Percentiles rank a stretch among this genome's conserved stretches.
These are phyloP conservation scores for Ectropis crepuscularia DNA, from an alignment of 2,888 invertebrate genomes.

Conservation along the genomic window DNA sequence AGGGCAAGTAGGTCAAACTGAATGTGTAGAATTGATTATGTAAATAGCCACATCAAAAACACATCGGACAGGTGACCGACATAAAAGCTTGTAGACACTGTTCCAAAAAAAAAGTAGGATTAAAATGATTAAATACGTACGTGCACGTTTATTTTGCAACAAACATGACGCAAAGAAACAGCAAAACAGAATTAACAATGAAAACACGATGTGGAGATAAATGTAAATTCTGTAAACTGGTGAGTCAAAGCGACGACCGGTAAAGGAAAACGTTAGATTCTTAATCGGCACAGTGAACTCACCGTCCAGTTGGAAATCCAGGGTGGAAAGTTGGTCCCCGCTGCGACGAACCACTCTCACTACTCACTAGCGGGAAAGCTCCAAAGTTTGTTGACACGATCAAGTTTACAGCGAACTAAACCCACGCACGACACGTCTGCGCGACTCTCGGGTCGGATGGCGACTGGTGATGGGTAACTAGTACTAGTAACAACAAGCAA, in stretches of 20 bases:
- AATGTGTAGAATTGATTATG: too few relatives aligned
- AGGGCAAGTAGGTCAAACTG: too few relatives aligned
- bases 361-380: slow-evolving; percentile 54
- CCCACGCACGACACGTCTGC: slow-evolving; percentile 52
- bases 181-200: slow-evolving; percentile 33
- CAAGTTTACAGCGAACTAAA: slow-evolving; percentile 45
- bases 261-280: slow-evolving; percentile 32
- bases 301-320: slow-evolving; percentile 75
- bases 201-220: slow-evolving; percentile 31
- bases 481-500: slow-evolving; percentile 36
- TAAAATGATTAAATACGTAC: too few relatives aligned
- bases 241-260: slow-evolving; percentile 35
- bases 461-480: slow-evolving; percentile 60
- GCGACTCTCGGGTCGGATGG: slow-evolving; percentile 48
- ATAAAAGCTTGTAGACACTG: too few relatives aligned
- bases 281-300: slow-evolving; percentile 35
- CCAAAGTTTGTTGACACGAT: slow-evolving; percentile 60
- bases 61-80: too few relatives aligned
- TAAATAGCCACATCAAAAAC: too few relatives aligned
- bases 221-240: slow-evolving; percentile 35
- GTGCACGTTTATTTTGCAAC: slow-evolving; percentile 3
- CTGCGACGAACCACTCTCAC: slow-evolving; percentile 50
- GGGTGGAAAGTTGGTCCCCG: slow-evolving; percentile 55
- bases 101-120: too few relatives aligned
- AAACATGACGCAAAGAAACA: slow-evolving; percentile 23